These are phyloP conservation scores for Chrosomus eos DNA, from an alignment of 2,797 vertebrate genomes.

Conservation along the genomic window DNA sequence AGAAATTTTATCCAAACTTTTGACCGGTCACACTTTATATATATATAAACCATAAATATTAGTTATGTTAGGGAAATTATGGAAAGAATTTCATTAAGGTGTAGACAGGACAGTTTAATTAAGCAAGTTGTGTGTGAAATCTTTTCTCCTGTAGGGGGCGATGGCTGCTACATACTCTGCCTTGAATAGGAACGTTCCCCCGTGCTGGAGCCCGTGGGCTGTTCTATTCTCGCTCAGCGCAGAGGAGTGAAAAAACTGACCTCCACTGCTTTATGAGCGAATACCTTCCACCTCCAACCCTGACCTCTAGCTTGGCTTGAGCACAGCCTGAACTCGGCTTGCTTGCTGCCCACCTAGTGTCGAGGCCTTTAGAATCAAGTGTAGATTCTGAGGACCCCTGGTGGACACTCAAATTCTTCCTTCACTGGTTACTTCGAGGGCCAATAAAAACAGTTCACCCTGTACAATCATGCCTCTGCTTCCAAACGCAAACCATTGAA, in stretches of 20 bases:
- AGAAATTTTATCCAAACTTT: too few relatives aligned
- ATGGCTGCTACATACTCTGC: constrained; percentile 98
- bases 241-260: constrained; percentile 97
- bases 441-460: constrained; percentile 35
- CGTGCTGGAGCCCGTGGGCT: constrained; percentile 94
- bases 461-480: constrained; percentile 52
- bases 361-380: constrained; percentile 32
- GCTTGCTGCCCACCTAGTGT: constrained; percentile 25
- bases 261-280: constrained; percentile 93
- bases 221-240: constrained; percentile 95
- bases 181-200: constrained; percentile 91
- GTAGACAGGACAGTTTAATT: neutral
- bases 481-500: constrained; percentile 36
- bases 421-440: constrained; percentile 34
- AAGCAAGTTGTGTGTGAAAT: constrained; percentile 12
- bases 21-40: too few relatives aligned
- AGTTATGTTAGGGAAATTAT: neutral
- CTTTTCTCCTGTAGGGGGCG: constrained; percentile 81
- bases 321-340: constrained; percentile 19
- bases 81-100: neutral
- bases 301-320: constrained; percentile 44
- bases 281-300: constrained; percentile 45
- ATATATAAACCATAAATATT: neutral
- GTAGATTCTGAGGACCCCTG: constrained; percentile 50
- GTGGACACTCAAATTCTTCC: constrained; percentile 51